Conservation (phyloP, 2,113 vertebrate species). For the Albula glossodonta region DNA sequence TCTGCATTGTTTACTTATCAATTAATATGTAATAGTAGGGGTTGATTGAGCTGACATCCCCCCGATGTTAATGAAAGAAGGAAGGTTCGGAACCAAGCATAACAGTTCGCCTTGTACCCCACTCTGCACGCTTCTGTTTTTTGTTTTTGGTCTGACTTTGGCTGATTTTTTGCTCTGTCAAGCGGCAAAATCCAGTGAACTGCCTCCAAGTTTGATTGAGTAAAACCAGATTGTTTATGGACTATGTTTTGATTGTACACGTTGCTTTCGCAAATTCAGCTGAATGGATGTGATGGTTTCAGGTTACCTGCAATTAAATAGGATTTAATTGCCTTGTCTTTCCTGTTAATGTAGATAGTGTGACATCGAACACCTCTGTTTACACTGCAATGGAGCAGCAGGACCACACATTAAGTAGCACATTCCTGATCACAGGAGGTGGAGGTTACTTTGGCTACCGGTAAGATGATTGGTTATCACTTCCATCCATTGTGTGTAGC, state of each 20-base stretch:
- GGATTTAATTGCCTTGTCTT: neutral
- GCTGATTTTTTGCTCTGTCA: neutral
- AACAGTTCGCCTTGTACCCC: no score
- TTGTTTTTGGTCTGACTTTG: no score
- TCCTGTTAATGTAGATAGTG: neutral
- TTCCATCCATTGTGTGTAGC: no score
- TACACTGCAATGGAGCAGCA: neutral
- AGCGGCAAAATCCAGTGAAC: neutral
- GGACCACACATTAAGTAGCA: no score
- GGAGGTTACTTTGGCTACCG: conserved; percentile 90
- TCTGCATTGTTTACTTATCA: neutral
- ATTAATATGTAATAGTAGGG: neutral
- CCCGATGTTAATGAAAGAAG: no score
- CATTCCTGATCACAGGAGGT: conserved; percentile 84
- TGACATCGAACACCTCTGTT: neutral
- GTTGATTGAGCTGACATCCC: neutral
- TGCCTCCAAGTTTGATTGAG: neutral
- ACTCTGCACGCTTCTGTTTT: no score
- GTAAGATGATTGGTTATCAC: conserved; percentile 65
- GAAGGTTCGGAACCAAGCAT: no score
- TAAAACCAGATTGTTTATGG: neutral
- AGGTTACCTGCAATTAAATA: neutral
- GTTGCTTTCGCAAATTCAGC: neutral
- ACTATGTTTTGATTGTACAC: neutral
- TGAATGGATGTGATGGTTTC: neutral